phyloP scores from a whole-genome alignment of 2,797 vertebrate species.

The Notolabrus celidotus region DNA sequence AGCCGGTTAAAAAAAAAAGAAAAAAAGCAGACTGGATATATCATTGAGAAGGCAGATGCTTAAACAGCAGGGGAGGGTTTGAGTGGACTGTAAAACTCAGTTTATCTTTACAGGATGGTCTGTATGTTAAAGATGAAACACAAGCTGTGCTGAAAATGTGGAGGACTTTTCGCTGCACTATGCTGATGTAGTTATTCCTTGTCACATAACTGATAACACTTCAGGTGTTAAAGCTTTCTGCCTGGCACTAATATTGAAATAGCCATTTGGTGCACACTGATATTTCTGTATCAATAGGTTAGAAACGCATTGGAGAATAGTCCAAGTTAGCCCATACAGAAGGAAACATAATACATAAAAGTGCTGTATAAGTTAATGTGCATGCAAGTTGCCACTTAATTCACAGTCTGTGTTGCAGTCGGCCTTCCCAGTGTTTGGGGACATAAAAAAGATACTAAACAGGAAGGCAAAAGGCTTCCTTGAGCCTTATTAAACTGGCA shows the following conservation, averaged over 20 bases:
- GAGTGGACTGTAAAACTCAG: background rate
- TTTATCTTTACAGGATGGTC: background rate
- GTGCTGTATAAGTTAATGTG: too few relatives aligned
- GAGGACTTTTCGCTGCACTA: background rate
- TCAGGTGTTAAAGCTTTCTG: background rate
- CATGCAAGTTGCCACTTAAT: background rate
- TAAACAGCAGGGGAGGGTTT: background rate
- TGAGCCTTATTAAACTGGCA: conserved; percentile 5
- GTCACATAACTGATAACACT: background rate
- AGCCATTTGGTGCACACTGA: background rate
- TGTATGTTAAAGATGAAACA: background rate
- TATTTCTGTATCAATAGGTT: too few relatives aligned
- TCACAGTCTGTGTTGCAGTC: conserved; percentile 2
- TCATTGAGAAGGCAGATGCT: background rate
- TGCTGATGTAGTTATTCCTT: background rate
- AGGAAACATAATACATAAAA: background rate
- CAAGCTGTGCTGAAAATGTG: background rate
- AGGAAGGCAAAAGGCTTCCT: background rate
- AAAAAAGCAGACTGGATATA: background rate
- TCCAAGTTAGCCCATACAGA: background rate
- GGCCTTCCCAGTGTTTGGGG: conserved; percentile 9
- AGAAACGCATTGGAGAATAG: background rate
- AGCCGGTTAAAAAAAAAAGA: too few relatives aligned
- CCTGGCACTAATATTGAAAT: background rate
- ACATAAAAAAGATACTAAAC: background rate